These are phyloP conservation scores for Leucania comma DNA, from an alignment of 2,888 invertebrate species.

Conservation along the genomic window DNA sequence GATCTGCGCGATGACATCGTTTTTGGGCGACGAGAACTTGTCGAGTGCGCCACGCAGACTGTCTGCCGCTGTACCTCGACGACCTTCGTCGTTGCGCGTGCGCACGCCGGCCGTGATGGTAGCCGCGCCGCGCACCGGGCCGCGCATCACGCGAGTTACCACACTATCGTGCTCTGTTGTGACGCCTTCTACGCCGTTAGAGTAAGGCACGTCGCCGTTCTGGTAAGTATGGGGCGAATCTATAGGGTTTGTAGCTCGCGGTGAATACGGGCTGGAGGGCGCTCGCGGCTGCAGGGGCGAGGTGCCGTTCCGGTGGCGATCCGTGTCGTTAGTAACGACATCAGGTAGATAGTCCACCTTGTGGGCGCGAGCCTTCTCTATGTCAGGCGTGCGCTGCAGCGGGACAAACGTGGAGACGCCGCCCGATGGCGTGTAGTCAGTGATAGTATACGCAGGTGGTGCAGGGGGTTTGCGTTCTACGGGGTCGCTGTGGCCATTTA, in stretches of 20 bases:
- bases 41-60: conserved; percentile 90
- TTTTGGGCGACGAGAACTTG: conserved; percentile 82
- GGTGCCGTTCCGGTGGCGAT: conserved; percentile 66
- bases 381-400: conserved; percentile 88
- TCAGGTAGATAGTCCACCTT: conserved; percentile 87
- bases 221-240: conserved; percentile 66
- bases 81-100: conserved; percentile 86
- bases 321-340: conserved; percentile 85
- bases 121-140: conserved; percentile 94
- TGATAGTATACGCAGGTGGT: conserved; percentile 84
- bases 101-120: conserved; percentile 91
- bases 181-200: conserved; percentile 75
- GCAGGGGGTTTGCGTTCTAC: conserved; percentile 71
- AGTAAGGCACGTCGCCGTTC: conserved; percentile 70
- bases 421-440: conserved; percentile 86
- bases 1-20: conserved; percentile 76
- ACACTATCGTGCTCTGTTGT: conserved; percentile 92
- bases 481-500: conserved; percentile 70
- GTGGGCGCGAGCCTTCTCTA: conserved; percentile 87
- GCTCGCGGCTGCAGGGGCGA: conserved; percentile 62
- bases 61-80: conserved; percentile 76
- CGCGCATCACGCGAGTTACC: conserved; percentile 94
- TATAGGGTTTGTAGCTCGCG: conserved; percentile 54
- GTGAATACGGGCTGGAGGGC: conserved; percentile 67
- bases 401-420: conserved; percentile 86